Conservation (phyloP, 1,140 invertebrate genomes). For the Drosophila teissieri region DNA sequence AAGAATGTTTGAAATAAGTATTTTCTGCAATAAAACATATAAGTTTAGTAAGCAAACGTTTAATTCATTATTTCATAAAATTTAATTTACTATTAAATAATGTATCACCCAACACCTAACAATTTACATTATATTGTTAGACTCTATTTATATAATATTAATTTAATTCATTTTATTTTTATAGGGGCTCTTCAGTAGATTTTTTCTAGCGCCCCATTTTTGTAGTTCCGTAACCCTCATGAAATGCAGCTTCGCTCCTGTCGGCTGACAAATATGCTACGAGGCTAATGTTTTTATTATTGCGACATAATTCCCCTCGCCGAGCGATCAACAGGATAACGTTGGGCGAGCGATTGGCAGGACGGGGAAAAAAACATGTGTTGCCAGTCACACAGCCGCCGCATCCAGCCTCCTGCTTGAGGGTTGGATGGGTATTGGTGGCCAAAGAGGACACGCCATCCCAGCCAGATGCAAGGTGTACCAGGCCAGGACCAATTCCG, state of each 20-base stretch:
- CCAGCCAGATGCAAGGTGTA: constrained; percentile 35
- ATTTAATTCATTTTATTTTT: not conserved
- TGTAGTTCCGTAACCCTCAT: not conserved
- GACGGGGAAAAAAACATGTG: constrained; percentile 78
- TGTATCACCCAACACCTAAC: too few species aligned
- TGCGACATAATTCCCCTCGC: constrained; percentile 36
- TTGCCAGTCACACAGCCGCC: constrained; percentile 82
- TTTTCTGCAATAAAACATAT: not conserved
- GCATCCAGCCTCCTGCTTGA: constrained; percentile 6
- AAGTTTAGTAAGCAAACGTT: not conserved
- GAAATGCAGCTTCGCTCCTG: constrained; percentile 45
- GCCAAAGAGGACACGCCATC: constrained; percentile 9
- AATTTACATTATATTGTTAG: not conserved
- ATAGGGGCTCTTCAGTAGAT: too few species aligned
- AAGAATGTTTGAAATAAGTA: too few species aligned
- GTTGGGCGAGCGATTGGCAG: constrained; percentile 40
- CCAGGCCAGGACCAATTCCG: constrained; percentile 54
- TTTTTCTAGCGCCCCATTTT: not conserved
- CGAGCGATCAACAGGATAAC: constrained; percentile 75
- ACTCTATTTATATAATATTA: not conserved
- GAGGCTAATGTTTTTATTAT: constrained; percentile 79
- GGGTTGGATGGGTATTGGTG: constrained; percentile 18
- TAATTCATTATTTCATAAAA: not conserved
- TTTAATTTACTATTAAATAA: not conserved
- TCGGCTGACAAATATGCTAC: constrained; percentile 58